Evolutionary conservation across 2,888 invertebrate genomes (phyloP).

Genomic region (Oligia latruncula): DNA sequence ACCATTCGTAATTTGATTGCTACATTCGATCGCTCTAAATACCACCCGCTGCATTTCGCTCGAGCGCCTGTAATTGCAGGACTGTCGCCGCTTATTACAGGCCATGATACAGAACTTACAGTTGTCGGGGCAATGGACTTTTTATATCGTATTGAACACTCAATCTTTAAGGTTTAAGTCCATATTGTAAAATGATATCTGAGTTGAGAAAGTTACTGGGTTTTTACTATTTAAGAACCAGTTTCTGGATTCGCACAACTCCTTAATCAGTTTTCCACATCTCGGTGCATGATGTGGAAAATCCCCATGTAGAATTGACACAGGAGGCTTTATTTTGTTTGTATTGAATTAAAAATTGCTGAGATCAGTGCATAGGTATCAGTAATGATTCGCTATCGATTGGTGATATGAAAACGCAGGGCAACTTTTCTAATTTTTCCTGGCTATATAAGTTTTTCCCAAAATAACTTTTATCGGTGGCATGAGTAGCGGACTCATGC

Average conservation of each 20-base stretch:
- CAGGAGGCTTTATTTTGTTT: not conserved
- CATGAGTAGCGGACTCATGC: not conserved
- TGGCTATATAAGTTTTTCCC: not conserved
- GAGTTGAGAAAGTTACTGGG: not conserved
- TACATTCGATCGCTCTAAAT: conserved; percentile 41
- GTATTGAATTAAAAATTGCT: not conserved
- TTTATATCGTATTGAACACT: not conserved
- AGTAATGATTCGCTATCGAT: not conserved
- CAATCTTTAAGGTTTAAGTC: not conserved
- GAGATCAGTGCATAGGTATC: not conserved
- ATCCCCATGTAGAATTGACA: not conserved
- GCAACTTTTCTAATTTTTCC: not conserved
- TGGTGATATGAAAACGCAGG: not conserved
- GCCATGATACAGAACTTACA: conserved; percentile 30
- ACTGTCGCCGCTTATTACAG: conserved; percentile 42
- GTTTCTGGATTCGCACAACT: not conserved
- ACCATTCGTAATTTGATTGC: conserved; percentile 37
- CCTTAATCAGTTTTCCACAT: not conserved
- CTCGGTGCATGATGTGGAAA: not conserved
- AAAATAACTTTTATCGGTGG: not conserved
- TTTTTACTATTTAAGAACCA: not conserved
- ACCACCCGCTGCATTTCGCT: conserved; percentile 27
- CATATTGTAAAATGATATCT: not conserved
- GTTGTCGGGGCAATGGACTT: conserved; percentile 23
- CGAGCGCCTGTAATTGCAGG: conserved; percentile 43